phyloP scores from a whole-genome alignment of 2,797 vertebrate genomes.

The Clamator glandarius region DNA sequence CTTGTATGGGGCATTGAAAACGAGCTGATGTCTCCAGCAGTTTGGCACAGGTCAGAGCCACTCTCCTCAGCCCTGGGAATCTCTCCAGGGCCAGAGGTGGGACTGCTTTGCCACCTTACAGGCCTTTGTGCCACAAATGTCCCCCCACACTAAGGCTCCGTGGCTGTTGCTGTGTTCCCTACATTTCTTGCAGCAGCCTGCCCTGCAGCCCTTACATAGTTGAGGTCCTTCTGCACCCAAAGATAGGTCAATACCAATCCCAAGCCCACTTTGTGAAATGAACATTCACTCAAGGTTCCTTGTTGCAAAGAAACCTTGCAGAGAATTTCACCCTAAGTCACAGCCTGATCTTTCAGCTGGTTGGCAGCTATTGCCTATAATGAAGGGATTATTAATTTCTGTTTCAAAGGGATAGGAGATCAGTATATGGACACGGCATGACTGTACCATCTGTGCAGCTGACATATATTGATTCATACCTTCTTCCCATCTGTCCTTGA shows the following conservation, averaged over 20 bases:
- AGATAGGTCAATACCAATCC: not conserved
- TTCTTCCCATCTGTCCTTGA: constrained; percentile 84
- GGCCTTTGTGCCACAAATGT: not conserved
- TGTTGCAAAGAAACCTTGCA: constrained; percentile 24
- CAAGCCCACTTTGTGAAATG: not conserved
- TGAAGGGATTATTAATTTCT: constrained; percentile 82
- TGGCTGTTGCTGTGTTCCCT: not conserved
- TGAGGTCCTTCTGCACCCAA: not conserved
- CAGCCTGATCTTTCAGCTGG: constrained; percentile 70
- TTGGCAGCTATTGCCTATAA: constrained; percentile 78
- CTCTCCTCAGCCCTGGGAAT: not conserved
- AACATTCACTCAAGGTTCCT: not conserved
- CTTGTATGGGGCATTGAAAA: not conserved
- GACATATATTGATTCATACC: constrained; percentile 82
- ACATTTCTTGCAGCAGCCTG: not conserved
- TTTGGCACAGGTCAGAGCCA: not conserved
- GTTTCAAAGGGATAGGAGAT: constrained; percentile 77
- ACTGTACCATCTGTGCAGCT: constrained; percentile 81
- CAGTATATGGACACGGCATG: constrained; percentile 79
- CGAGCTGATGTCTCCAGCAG: not conserved
- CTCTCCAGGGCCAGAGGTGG: not conserved
- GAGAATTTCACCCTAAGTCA: constrained; percentile 40
- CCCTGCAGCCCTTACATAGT: not conserved
- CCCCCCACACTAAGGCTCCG: not conserved
- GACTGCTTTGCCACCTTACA: not conserved